Base-by-base conservation (phyloP, 23 tunicate genomes). In the Halocynthia aurantium region DNA sequence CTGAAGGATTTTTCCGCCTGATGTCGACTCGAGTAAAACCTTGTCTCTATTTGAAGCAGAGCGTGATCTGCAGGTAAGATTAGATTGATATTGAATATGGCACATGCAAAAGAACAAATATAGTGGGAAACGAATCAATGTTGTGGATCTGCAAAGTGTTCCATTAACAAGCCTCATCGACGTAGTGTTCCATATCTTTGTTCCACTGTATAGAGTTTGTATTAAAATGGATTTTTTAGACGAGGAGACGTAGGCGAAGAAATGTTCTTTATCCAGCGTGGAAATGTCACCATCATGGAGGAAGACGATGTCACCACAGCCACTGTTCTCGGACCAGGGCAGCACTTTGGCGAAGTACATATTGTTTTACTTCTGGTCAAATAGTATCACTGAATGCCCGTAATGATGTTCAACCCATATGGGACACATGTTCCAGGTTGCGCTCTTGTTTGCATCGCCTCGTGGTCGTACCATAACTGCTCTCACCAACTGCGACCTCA, bases 231-330 rank as follows among this genome's bases (percentile, higher is more conserved):
- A 13, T 58, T 58, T 13, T 50, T 8, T 54, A 92, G 98, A 53
- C 89, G 89, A 6, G 82, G 66, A 21, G 91, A 86, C 75, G 84
- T 86, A 53, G 98, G 98, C 0, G 86, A 86, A 52, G 98, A 92
- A 66, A 92, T 92, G 98, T 92, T 75, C 61, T 92, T 92, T 55
- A 83, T 92, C 6, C 92, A 92, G 63, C 79, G 98, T 15, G 98
- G 98, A 10, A 78, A 76, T 22, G 92, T 92, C 17, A 93, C 87
- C 52, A 80, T 92, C 19, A 57, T 92, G 82, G 98, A 92, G 9
- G 92, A 78, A 8, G 83, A 86, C 55, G 98, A 92, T 52, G 75
- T 82, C 65, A 78, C 81, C 22, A 70, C 80, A 4, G 22, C 53
- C 18, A 78, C 61, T 7, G 80, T 92, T 8, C 84, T 92, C 52